Base-by-base conservation (phyloP, 1,140 invertebrate genomes). In the Anastatus disparis region DNA sequence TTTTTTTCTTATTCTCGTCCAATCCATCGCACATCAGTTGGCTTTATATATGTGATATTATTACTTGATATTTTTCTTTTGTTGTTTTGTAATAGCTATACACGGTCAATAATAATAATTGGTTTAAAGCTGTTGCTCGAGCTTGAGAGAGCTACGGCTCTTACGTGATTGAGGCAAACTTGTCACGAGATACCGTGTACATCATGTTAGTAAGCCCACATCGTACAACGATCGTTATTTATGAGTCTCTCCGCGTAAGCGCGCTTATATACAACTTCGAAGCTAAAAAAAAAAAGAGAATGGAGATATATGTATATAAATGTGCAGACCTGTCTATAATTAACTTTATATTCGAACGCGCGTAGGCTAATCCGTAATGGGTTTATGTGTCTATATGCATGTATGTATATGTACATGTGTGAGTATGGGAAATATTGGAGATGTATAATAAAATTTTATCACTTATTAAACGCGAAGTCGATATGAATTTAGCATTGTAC, bases 141-240 rank as follows among this genome's bases (percentile, higher is more conserved):
- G 56, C 12, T n/a, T n/a, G n/a, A n/a, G n/a, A n/a, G n/a, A n/a
- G 38, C 29, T 56, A 46, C 31, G 24, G 22, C 38, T 40, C 55
- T 76, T 70, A 73, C 72, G 72, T 75, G 74, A 76, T 75, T 75
- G 71, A 76, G 55, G 68, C 72, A 65, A 75, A 73, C 72, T 78
- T 75, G 73, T 78, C 74, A 76, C 70, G 70, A 70, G 48, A 73
- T 58, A 65, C 31, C n/a, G 53, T 42, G 48, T 62, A 55, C 52
- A 44, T 64, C 56, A 42, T 71, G 65, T 73, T 59, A 13, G 29
- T 59, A 52, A 50, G 56, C 29, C 17, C 42, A 24, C 42, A 20
- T 42, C 31, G 44, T 35, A 40, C 27, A 50, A 10, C 24, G 26
- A 40, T 42, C 13, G 31, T 62, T 35, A 68, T 68, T 68, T 68